These are phyloP conservation scores for Sycophaga agraensis DNA, from an alignment of 1,140 invertebrate genomes.

Conservation along the genomic window DNA sequence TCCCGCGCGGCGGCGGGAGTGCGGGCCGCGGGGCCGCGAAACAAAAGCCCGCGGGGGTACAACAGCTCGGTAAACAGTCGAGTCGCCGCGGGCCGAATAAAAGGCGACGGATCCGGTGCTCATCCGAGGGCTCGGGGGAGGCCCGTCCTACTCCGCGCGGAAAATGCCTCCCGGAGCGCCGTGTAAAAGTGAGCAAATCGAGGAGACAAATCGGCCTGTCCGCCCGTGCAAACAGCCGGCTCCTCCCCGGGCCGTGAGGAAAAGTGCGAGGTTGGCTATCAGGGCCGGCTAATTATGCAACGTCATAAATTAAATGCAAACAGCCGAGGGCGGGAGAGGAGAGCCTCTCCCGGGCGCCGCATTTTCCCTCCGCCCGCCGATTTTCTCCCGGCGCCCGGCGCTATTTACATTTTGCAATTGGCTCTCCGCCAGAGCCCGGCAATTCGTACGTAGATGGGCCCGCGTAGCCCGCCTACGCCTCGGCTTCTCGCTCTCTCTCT, in stretches of 20 bases:
- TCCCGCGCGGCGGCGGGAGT: too few relatives aligned
- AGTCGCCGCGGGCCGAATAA: too few relatives aligned
- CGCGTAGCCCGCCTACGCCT: neutral
- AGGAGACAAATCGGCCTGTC: too few relatives aligned
- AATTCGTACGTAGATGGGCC: neutral
- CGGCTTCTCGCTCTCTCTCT: neutral
- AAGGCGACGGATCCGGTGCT: too few relatives aligned
- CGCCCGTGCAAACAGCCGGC: too few relatives aligned
- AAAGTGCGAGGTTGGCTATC: neutral
- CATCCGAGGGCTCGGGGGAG: too few relatives aligned
- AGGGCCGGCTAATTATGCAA: constrained; percentile 36
- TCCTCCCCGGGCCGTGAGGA: neutral
- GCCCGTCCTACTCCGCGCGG: too few relatives aligned
- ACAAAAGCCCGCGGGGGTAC: too few relatives aligned
- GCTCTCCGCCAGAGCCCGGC: neutral
- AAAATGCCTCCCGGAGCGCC: neutral
- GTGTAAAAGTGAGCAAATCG: constrained; percentile 20
- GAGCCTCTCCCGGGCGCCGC: neutral
- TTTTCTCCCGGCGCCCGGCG: neutral
- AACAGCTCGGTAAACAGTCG: too few relatives aligned
- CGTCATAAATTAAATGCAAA: constrained; percentile 38
- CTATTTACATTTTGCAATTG: constrained; percentile 29
- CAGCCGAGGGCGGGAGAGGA: neutral
- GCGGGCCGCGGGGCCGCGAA: too few relatives aligned
- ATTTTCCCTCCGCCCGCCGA: neutral